phyloP scores from a whole-genome alignment of 2,113 vertebrate genomes.

The Hypanus sabinus region DNA sequence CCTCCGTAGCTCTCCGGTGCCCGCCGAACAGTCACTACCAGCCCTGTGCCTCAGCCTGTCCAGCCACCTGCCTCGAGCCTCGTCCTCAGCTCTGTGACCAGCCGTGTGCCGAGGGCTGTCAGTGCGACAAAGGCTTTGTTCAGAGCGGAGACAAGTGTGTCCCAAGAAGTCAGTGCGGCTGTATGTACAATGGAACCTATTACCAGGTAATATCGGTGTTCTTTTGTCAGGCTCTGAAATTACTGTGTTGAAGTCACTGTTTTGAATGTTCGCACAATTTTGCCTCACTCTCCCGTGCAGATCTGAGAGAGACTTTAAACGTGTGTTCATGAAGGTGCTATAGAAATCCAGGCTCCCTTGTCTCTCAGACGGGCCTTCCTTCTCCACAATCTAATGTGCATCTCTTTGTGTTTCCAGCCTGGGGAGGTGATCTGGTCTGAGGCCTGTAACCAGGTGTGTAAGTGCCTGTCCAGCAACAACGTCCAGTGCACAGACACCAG shows the following conservation, averaged over 20 bases:
- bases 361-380: neutral
- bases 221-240: too few species aligned
- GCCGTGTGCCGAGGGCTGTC: conserved; percentile 56
- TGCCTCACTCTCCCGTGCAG: too few species aligned
- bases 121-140: conserved; percentile 51
- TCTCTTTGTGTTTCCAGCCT: neutral
- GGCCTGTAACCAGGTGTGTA: too few species aligned
- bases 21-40: too few species aligned
- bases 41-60: conserved; percentile 41
- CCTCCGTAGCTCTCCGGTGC: neutral
- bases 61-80: conserved; percentile 60
- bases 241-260: too few species aligned
- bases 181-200: conserved; percentile 56
- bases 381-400: conserved; percentile 50
- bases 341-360: too few species aligned
- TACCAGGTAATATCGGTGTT: conserved; percentile 53
- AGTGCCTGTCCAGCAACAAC: too few species aligned
- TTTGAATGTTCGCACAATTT: too few species aligned
- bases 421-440: neutral
- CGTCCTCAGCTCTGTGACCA: conserved; percentile 46
- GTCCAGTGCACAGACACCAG: too few species aligned
- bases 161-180: conserved; percentile 58
- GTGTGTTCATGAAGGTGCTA: too few species aligned
- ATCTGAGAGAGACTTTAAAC: too few species aligned
- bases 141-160: conserved; percentile 54